Conservation (phyloP, 2,797 vertebrate species). For the Nyctibius grandis region DNA sequence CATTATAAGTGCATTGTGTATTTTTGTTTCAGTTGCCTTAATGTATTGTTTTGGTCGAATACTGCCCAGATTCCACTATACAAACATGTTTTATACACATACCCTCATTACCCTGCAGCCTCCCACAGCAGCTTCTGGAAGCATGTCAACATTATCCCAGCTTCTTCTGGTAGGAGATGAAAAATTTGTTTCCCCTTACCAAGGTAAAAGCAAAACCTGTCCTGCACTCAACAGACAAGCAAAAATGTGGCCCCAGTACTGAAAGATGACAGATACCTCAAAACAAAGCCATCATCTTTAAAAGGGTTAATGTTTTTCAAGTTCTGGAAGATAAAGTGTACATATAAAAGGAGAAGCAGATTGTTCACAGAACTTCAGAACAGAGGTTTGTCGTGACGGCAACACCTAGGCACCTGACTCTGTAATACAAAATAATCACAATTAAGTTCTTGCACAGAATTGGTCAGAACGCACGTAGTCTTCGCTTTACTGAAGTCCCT, state of each 20-base stretch:
- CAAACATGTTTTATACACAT: background rate
- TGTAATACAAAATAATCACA: accelerated
- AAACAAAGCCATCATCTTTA: background rate
- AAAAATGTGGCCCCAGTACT: background rate
- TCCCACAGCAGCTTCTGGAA: background rate
- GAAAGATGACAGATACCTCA: background rate
- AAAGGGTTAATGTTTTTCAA: background rate
- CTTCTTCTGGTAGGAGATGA: background rate
- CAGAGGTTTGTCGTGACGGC: background rate
- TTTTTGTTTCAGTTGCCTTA: background rate
- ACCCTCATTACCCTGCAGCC: background rate
- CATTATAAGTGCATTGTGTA: accelerated
- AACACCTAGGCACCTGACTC: background rate
- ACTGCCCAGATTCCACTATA: background rate
- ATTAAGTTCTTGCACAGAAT: background rate
- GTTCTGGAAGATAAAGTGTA: background rate
- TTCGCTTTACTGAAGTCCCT: background rate
- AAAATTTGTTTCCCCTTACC: background rate
- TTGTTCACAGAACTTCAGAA: background rate
- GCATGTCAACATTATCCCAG: accelerated
- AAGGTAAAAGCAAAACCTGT: background rate
- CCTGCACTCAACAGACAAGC: accelerated
- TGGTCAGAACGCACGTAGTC: accelerated
- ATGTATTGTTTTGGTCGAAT: background rate
- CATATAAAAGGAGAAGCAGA: background rate